A percentile compares a stretch with the other conserved stretches of the same genome.
phyloP scores from a whole-genome alignment of 2,113 vertebrate species.

The Alexandromys fortis region DNA sequence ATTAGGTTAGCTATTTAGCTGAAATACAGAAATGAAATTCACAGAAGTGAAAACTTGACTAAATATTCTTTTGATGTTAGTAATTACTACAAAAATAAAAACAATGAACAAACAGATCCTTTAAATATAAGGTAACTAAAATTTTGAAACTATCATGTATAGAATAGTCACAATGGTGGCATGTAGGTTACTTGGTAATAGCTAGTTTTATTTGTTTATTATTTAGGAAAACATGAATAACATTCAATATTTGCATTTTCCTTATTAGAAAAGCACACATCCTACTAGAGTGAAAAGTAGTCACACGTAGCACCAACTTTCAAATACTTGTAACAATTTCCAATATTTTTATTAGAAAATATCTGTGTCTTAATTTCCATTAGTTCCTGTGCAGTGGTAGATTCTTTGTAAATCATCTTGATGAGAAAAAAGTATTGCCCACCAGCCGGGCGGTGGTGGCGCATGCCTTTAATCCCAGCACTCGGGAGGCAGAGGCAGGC shows the following conservation, averaged over 20 bases:
- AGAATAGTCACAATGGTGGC: slow-evolving; percentile 84
- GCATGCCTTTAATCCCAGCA: too few relatives aligned
- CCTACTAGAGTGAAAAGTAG: slow-evolving; percentile 83
- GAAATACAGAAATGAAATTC: not conserved
- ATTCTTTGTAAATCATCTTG: slow-evolving; percentile 83
- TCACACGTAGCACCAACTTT: slow-evolving; percentile 83
- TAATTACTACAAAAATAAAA: slow-evolving; percentile 45
- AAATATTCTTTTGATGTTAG: slow-evolving; percentile 21
- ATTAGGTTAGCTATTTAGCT: not conserved
- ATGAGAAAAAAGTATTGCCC: slow-evolving; percentile 79
- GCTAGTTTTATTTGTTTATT: slow-evolving; percentile 78
- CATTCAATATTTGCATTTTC: slow-evolving; percentile 83
- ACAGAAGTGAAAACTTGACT: not conserved
- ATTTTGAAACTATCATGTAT: slow-evolving; percentile 85
- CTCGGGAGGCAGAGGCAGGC: too few relatives aligned
- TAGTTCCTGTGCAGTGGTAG: slow-evolving; percentile 83
- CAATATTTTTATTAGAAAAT: slow-evolving; percentile 84
- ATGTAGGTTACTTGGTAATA: slow-evolving; percentile 86
- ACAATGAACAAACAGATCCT: not conserved
- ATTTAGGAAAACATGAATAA: slow-evolving; percentile 84
- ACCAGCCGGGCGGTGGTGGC: not conserved
- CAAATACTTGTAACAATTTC: slow-evolving; percentile 83
- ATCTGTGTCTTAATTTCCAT: slow-evolving; percentile 84
- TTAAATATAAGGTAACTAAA: slow-evolving; percentile 88
- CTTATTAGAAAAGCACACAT: slow-evolving; percentile 81